Evolutionary conservation across 2,888 invertebrate species (phyloP), one percentile per base, ranked within the genome.

Genomic region (Theodoxus fluviatilis): DNA sequence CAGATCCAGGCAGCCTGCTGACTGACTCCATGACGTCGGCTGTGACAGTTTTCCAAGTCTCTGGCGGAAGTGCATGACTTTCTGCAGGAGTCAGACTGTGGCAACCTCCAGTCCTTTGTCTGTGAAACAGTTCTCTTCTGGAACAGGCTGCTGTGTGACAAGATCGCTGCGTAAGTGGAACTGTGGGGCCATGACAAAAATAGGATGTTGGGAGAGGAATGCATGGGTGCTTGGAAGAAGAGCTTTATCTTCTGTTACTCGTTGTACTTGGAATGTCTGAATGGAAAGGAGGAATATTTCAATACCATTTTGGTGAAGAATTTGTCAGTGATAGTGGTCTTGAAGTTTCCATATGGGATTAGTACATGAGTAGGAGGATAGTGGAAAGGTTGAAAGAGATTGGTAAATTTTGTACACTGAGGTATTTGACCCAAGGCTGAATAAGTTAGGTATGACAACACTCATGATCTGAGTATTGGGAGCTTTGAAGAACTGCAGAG

Each of bases 131-230:
- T 93, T 49, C 90, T 92, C 72, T 93, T 93, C 84, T 96, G 95
- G 95, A 92, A 95, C 85, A 92, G 92, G 82, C 89, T 93, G 67
- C 89, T 96, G 6, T 93, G 92, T 82, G 92, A 93, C 59, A 93
- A 92, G 86, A 90, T 94, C 71, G 90, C 92, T 18, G 91, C 90
- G 94, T 94, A 89, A 87, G 90, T 87, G 52, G 22, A 15, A 18
- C 22, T 31, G 15, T 59, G n/a, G n/a, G n/a, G n/a, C n/a, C n/a
- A n/a, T 67, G 9, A n/a, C 9, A n/a, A 18, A 9, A 33, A 28
- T 43, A 12, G 22, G 28, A 43, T 40, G 12, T 12, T 43, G 25
- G n/a, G n/a, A n/a, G n/a, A n/a, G n/a, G n/a, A n/a, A n/a, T n/a
- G n/a, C n/a, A n/a, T n/a, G n/a, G n/a, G n/a, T n/a, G n/a, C n/a